phyloP scores from a whole-genome alignment of 1,140 invertebrate genomes.

The Lordiphosa collinella region DNA sequence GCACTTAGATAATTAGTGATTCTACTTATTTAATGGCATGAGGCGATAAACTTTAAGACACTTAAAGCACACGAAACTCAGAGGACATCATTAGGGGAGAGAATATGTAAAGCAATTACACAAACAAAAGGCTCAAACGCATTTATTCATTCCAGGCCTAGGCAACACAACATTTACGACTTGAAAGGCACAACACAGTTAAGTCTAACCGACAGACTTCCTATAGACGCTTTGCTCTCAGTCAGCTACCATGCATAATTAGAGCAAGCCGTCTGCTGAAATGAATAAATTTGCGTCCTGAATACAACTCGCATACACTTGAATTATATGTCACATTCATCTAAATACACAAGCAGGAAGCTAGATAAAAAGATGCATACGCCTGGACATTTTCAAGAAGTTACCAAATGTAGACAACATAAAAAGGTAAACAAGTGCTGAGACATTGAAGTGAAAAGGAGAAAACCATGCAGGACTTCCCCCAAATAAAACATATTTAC shows the following conservation, averaged over 20 bases:
- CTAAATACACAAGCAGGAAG: conserved; percentile 9
- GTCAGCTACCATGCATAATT: conserved; percentile 47
- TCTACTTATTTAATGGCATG: conserved; percentile 17
- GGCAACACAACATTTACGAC: conserved; percentile 17
- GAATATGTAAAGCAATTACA: too few relatives aligned
- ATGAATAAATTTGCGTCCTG: conserved; percentile 60
- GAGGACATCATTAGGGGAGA: background rate
- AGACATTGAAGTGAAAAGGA: too few relatives aligned
- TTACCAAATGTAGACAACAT: background rate
- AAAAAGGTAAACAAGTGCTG: too few relatives aligned
- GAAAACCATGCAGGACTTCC: too few relatives aligned
- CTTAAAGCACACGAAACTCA: background rate
- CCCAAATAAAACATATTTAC: too few relatives aligned
- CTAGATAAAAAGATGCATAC: background rate
- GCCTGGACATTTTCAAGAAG: background rate
- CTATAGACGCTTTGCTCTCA: background rate
- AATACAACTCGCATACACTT: conserved; percentile 28
- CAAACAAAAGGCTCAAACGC: background rate
- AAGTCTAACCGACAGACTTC: background rate
- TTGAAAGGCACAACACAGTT: conserved; percentile 9
- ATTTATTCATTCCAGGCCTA: background rate
- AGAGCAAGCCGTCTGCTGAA: conserved; percentile 56
- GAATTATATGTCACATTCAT: conserved; percentile 19
- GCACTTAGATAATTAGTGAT: conserved; percentile 61
- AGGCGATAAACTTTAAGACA: conserved; percentile 9